These are phyloP conservation scores for Gobiocypris rarus DNA, from an alignment of 2,113 vertebrate genomes.

Conservation along the genomic window DNA sequence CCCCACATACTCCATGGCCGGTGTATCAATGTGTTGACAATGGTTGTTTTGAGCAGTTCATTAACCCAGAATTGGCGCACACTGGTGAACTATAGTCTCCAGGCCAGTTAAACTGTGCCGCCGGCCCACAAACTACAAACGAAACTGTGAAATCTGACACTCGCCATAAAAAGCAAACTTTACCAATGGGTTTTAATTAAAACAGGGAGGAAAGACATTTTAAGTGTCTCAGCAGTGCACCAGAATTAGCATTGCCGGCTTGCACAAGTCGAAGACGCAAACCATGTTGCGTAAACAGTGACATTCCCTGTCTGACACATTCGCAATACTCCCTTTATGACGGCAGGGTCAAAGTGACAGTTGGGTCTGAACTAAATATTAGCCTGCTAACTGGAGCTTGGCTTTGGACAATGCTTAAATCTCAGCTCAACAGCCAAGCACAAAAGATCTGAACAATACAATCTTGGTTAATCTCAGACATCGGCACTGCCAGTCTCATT, in stretches of 20 bases:
- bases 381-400: neutral
- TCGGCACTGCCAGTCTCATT: neutral
- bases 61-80: conserved; percentile 1
- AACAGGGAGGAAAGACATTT: neutral
- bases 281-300: neutral
- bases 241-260: neutral
- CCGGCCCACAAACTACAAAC: neutral
- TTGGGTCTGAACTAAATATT: conserved; percentile 1
- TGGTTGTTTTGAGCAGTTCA: conserved; percentile 18
- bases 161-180: neutral
- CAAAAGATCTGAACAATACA: neutral
- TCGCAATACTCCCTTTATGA: neutral
- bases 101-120: neutral
- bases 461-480: neutral
- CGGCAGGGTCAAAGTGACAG: conserved; percentile 12
- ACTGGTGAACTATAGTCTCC: neutral
- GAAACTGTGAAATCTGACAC: conserved; percentile 29
- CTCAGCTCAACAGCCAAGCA: neutral
- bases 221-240: neutral
- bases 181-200: conserved; percentile 13
- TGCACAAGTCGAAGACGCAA: neutral
- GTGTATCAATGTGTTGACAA: neutral
- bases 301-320: neutral
- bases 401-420: neutral
- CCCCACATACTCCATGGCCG: neutral